phyloP scores from a whole-genome alignment of 1,140 invertebrate genomes.

The Listronotus bonariensis region DNA sequence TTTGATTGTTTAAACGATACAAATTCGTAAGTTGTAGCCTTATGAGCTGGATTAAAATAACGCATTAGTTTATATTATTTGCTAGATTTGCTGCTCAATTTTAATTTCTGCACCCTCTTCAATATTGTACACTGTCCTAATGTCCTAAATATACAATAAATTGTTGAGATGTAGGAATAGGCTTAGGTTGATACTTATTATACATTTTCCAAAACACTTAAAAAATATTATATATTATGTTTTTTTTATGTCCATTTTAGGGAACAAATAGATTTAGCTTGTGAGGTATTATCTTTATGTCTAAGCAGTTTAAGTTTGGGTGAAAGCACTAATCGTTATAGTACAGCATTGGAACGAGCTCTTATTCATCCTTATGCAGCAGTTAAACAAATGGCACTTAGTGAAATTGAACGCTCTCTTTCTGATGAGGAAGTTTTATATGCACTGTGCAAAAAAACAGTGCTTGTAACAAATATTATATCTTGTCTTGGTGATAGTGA shows the following conservation, averaged over 20 bases:
- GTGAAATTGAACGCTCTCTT: slow-evolving; percentile 54
- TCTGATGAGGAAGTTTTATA: slow-evolving; percentile 43
- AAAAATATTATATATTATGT: too few species aligned
- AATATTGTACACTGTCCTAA: too few species aligned
- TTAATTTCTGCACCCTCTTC: too few species aligned
- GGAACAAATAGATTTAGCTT: slow-evolving; percentile 60
- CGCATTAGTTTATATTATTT: slow-evolving; percentile 20
- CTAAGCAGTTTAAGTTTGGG: slow-evolving; percentile 61
- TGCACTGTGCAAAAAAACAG: slow-evolving; percentile 58
- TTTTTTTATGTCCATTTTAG: slow-evolving; percentile 32
- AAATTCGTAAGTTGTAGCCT: slow-evolving; percentile 52
- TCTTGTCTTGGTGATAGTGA: slow-evolving; percentile 64
- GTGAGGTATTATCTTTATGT: slow-evolving; percentile 63
- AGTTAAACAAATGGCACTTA: slow-evolving; percentile 61
- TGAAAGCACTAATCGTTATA: slow-evolving; percentile 58
- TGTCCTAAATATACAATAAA: too few species aligned
- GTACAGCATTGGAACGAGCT: slow-evolving; percentile 59
- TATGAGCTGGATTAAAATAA: background rate
- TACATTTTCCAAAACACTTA: too few species aligned
- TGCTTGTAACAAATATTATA: slow-evolving; percentile 61
- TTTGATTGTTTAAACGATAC: slow-evolving; percentile 57
- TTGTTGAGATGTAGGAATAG: too few species aligned
- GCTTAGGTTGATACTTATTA: too few species aligned
- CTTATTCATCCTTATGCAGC: slow-evolving; percentile 60
- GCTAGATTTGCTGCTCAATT: too few species aligned